phyloP scores from a whole-genome alignment of 1,140 invertebrate species.

The Tribolium castaneum region DNA sequence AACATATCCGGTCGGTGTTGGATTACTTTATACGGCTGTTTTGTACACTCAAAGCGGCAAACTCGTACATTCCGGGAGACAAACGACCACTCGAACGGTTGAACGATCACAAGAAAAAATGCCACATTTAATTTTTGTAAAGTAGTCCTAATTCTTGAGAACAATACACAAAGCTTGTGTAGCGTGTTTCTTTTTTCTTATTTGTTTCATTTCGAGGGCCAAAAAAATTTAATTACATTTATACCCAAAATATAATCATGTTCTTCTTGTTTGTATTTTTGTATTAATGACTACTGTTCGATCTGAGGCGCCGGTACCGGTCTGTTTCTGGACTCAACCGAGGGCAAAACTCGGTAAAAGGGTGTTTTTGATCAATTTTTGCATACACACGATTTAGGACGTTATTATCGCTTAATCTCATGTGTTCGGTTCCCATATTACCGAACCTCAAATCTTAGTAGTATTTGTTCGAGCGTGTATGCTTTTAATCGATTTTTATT shows the following conservation, averaged over 20 bases:
- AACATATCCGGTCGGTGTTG: slow-evolving; percentile 48
- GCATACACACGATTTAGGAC: slow-evolving; percentile 1
- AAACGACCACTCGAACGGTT: background rate
- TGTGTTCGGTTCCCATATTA: slow-evolving; percentile 51
- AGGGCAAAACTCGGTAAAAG: background rate
- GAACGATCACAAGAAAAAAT: too few species aligned
- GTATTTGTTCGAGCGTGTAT: background rate
- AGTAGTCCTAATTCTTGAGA: too few species aligned
- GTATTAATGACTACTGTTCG: too few species aligned
- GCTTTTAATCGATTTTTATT: background rate
- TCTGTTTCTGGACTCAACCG: background rate
- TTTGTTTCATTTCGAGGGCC: too few species aligned
- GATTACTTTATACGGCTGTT: slow-evolving; percentile 29
- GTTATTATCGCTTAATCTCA: slow-evolving; percentile 48
- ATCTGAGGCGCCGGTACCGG: too few species aligned
- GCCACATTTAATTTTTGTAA: too few species aligned
- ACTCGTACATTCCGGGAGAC: background rate
- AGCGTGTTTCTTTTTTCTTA: too few species aligned
- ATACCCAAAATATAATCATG: too few species aligned
- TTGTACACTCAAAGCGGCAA: background rate
- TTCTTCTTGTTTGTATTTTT: too few species aligned
- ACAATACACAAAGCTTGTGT: too few species aligned
- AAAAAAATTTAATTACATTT: too few species aligned
- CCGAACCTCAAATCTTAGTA: slow-evolving; percentile 6
- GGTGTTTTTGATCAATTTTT: slow-evolving; percentile 32